phyloP scores from a whole-genome alignment of 2,113 vertebrate genomes.

The Synchiropus splendidus region DNA sequence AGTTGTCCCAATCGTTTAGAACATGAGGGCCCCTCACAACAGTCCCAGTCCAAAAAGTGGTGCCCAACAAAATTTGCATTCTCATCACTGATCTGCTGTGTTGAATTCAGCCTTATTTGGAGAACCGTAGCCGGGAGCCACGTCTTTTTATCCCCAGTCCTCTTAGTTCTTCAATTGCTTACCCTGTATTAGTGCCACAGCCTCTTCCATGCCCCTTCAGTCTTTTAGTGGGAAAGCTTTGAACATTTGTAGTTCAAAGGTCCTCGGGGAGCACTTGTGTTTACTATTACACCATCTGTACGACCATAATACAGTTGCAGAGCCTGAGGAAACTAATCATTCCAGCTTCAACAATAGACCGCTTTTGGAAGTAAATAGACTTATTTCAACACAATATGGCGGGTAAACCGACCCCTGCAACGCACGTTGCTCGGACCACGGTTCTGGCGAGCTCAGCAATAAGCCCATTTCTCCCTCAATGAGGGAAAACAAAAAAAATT shows the following conservation, averaged over 20 bases:
- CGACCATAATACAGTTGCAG: constrained; percentile 36
- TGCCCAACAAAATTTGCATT: no score
- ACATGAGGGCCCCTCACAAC: no score
- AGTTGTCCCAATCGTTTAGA: no score
- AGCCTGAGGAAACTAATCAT: constrained; percentile 45
- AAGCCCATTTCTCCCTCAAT: constrained; percentile 15
- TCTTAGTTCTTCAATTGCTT: neutral
- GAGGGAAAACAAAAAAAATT: constrained; percentile 32
- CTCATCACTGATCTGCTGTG: no score
- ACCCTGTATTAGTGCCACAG: constrained; percentile 19
- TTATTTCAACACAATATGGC: constrained; percentile 7
- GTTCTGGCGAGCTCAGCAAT: constrained; percentile 5
- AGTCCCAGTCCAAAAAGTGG: no score
- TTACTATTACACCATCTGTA: constrained; percentile 44
- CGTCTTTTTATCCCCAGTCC: no score
- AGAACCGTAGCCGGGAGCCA: no score
- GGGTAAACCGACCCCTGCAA: constrained; percentile 1
- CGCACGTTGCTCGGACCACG: constrained; percentile 3
- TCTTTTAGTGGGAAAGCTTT: constrained; percentile 19
- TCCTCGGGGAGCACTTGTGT: constrained; percentile 39
- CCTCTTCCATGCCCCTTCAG: constrained; percentile 20
- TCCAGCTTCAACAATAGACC: constrained; percentile 37
- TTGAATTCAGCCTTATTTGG: no score
- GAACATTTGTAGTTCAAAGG: constrained; percentile 33
- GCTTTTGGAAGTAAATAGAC: constrained; percentile 32